Evolutionary conservation across 2,113 vertebrate species (phyloP).

Genomic region (Trematomus loennbergii): DNA sequence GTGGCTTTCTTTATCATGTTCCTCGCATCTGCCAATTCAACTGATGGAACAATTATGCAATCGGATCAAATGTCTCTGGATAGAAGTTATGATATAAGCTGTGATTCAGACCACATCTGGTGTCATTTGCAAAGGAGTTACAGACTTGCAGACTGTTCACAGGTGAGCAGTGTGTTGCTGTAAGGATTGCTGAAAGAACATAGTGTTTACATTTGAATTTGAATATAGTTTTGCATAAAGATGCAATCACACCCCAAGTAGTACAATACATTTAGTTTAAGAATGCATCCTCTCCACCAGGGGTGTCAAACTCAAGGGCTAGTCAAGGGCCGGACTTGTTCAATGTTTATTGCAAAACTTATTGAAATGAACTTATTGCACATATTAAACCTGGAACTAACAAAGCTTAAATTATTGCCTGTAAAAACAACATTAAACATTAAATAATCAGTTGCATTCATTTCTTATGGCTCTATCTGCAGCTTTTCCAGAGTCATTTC

Average conservation of each 20-base stretch:
- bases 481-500: too few relatives aligned
- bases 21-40: neutral
- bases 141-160: neutral
- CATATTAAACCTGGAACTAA: too few relatives aligned
- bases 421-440: too few relatives aligned
- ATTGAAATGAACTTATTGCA: too few relatives aligned
- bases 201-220: neutral
- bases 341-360: too few relatives aligned
- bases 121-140: neutral
- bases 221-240: neutral
- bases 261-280: conserved; percentile 8
- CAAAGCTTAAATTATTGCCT: too few relatives aligned
- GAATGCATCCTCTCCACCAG: conserved; percentile 27
- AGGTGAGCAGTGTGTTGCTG: neutral
- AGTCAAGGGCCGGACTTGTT: too few relatives aligned
- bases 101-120: neutral
- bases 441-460: too few relatives aligned
- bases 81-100: neutral
- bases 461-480: too few relatives aligned
- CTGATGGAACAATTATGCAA: neutral
- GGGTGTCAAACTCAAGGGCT: too few relatives aligned
- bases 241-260: neutral
- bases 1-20: neutral
- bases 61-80: neutral
- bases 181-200: neutral